Evolutionary conservation across 2,797 vertebrate genomes (phyloP).

Genomic region (Sphaeramia orbicularis): DNA sequence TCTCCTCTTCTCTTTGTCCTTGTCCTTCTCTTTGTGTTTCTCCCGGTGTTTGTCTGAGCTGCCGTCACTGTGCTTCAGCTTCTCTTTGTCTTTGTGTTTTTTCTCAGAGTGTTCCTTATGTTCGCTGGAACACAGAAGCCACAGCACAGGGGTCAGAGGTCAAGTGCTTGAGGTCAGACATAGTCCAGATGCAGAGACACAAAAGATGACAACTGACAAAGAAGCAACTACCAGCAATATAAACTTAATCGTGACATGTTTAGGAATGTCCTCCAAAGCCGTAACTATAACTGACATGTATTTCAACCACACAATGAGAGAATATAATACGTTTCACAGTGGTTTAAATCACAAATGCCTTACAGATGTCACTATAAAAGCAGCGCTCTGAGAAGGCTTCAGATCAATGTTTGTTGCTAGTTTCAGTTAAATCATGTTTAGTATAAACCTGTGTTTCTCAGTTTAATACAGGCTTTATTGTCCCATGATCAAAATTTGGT

Average conservation of each 20-base stretch:
- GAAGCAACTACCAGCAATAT: background rate
- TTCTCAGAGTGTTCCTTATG: constrained; percentile 95
- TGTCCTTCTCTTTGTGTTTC: constrained; percentile 89
- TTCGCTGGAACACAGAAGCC: constrained; percentile 84
- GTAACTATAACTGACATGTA: constrained; percentile 5
- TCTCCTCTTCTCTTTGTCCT: constrained; percentile 89
- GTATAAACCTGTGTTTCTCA: background rate
- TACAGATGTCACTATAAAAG: constrained; percentile 42
- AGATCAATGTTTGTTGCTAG: background rate
- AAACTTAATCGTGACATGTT: background rate
- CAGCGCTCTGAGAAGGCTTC: constrained; percentile 7
- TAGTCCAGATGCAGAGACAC: constrained; percentile 13
- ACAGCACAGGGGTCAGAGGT: constrained; percentile 49
- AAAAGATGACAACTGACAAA: constrained; percentile 13
- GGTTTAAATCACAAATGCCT: constrained; percentile 28
- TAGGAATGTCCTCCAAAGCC: constrained; percentile 1
- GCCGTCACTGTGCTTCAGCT: constrained; percentile 80
- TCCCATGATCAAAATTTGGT: no score
- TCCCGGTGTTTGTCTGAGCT: constrained; percentile 91
- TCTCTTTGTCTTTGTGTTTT: constrained; percentile 94
- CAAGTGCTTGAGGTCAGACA: constrained; percentile 46
- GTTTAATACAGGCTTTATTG: background rate
- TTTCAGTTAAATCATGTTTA: constrained; percentile 8
- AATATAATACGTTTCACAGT: constrained; percentile 1
- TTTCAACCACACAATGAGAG: constrained; percentile 33